Base-by-base conservation (phyloP, 2,888 invertebrate species). In the Pollenia labialis region DNA sequence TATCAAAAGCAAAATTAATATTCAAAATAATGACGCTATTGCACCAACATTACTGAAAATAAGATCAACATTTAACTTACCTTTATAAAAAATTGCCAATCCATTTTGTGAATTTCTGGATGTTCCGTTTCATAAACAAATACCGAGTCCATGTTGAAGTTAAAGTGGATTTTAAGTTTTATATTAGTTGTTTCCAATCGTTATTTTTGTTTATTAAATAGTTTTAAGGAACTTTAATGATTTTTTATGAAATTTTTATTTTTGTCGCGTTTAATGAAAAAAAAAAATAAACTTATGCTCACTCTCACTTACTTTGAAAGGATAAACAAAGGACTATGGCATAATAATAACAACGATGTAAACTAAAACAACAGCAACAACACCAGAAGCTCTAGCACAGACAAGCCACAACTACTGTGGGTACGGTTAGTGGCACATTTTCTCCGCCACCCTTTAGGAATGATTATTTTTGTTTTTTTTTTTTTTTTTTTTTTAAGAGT, bases 21-120 rank as follows among this genome's bases (percentile, higher is more conserved):
- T 32, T 32, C 6, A 32, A 50, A 11, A 68, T 40, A 50, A 74
- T 68, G 81, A 77, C 71, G 72, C 52, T 58, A 40, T 12, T 18
- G 12, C 64, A 40, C 16, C 7, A 48, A 4, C 14, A 50, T 40
- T 40, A 12, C 32, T 32, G 12, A 42, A 42, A 16, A 14, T 16
- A 40, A 48, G 40, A 81, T 7, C 4, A 7, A 44, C 14, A 14
- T 48, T 7, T 44, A 14, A 89, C 89, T 89, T 88, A 93, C 93
- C 93, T 93, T 93, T 85, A 93, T 93, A 79, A 93, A 89, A 87
- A 93, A 93, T 64, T 93, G 93, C 93, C 93, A 93, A 88, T 93
- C 93, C 87, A 93, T 84, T 81, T 91, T 91, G 62, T 87, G 84
- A 56, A 84, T 87, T 74, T 87, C 87, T 9, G 87, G 84, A 79